phyloP scores from a whole-genome alignment of 2,113 vertebrate species.

The Lagenorhynchus albirostris region DNA sequence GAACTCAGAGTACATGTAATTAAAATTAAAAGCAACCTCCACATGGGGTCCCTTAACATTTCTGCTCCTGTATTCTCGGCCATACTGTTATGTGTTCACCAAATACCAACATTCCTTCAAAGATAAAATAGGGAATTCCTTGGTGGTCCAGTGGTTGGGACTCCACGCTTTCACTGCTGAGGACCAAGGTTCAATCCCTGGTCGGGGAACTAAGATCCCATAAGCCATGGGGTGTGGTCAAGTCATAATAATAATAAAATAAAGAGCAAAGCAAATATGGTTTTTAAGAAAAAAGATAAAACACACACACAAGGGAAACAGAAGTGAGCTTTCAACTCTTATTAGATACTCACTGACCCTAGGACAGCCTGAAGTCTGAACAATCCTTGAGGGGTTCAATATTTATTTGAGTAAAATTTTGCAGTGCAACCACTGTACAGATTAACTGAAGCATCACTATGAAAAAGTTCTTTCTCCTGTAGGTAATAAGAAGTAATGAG shows the following conservation, averaged over 20 bases:
- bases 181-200: background rate
- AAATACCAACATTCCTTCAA: constrained; percentile 30
- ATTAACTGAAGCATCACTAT: background rate
- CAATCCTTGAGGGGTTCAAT: background rate
- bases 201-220: background rate
- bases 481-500: background rate
- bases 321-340: background rate
- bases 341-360: background rate
- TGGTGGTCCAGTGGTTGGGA: background rate
- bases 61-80: background rate
- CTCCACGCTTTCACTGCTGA: background rate
- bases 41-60: background rate
- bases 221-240: background rate
- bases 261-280: background rate
- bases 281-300: background rate
- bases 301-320: background rate
- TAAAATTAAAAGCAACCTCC: constrained; percentile 27
- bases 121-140: background rate
- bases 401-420: background rate
- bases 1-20: background rate
- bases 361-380: background rate
- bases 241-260: background rate
- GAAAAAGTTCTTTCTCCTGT: background rate
- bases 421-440: background rate
- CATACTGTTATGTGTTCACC: background rate